Base-by-base conservation (phyloP, 2,888 invertebrate genomes). In the Mesopsocus fuscifrons region DNA sequence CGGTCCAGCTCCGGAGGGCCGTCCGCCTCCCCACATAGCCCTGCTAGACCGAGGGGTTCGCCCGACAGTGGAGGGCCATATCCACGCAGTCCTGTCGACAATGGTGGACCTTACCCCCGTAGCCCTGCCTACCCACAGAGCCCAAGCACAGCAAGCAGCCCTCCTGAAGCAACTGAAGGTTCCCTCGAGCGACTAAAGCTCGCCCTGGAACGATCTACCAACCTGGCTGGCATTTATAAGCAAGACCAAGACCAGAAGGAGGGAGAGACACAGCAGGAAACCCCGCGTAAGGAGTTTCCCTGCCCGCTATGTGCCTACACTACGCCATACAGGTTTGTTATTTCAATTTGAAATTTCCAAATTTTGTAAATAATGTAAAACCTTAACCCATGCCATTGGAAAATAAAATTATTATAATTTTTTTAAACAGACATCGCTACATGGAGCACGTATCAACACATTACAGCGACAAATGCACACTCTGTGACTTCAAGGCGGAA, bases 381-480 rank as follows among this genome's bases (percentile, higher is more conserved):
- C n/a, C n/a, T n/a, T n/a, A n/a, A n/a, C n/a, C n/a, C n/a, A n/a
- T n/a, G n/a, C n/a, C n/a, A n/a, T n/a, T n/a, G n/a, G n/a, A n/a
- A n/a, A n/a, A n/a, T n/a, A n/a, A n/a, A n/a, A n/a, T n/a, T n/a
- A n/a, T n/a, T n/a, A n/a, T n/a, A n/a, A n/a, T n/a, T n/a, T n/a
- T n/a, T n/a, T n/a, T n/a, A n/a, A n/a, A n/a, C 48, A 61, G 60
- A 46, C 35, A 52, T 20, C 63, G 65, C 44, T 68, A 66, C 54
- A 60, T 64, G 45, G 58, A 60, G 21, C 75, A 76, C 54, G 61
- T 72, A 57, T 62, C 64, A 49, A 62, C 59, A 3, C 73, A 73
- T 53, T 61, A 63, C 51, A 61, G 63, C 52, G 59, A 68, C 57
- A 60, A 66, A 49, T 69, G 70, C 55, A 57, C 66, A 23, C 57